Evolutionary conservation across 2,113 vertebrate genomes (phyloP).

Genomic region (Amblyornis subalaris): DNA sequence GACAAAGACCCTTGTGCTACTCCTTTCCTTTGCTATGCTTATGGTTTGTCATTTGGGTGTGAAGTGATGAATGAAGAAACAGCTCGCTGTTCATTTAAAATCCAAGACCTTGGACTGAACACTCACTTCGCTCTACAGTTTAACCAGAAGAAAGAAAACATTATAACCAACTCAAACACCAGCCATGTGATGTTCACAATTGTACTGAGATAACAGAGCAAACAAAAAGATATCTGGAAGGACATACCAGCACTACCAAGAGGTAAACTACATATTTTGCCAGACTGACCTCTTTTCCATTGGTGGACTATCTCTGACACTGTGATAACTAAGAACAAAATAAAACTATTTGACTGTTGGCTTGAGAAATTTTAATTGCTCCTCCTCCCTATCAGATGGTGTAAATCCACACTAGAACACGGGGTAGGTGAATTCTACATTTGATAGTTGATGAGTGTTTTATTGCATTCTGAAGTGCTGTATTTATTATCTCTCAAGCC

Average conservation of each 20-base stretch:
- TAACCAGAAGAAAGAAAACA: conserved; percentile 25
- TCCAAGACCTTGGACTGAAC: conserved; percentile 29
- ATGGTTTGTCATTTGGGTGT: not conserved
- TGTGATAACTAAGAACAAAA: not conserved
- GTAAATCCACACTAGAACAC: not conserved
- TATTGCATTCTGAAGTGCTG: not conserved
- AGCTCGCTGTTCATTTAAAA: not conserved
- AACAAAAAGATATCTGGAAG: not conserved
- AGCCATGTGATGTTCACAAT: not conserved
- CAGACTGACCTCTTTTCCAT: not conserved
- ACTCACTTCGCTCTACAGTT: not conserved
- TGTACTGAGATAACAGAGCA: not conserved
- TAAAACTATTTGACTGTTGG: not conserved
- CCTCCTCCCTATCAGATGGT: not conserved
- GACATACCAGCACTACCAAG: not conserved
- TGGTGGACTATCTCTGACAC: not conserved
- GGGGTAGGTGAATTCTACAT: not conserved
- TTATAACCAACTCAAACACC: not conserved
- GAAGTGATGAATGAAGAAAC: not conserved
- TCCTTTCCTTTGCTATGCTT: not conserved
- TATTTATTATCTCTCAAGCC: not conserved
- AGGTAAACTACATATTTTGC: not conserved
- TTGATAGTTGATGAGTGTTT: not conserved
- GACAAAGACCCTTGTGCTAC: not conserved
- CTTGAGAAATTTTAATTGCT: not conserved